These are phyloP conservation scores for Zaprionus davidi DNA, from an alignment of 1,140 invertebrate species.

Conservation along the genomic window DNA sequence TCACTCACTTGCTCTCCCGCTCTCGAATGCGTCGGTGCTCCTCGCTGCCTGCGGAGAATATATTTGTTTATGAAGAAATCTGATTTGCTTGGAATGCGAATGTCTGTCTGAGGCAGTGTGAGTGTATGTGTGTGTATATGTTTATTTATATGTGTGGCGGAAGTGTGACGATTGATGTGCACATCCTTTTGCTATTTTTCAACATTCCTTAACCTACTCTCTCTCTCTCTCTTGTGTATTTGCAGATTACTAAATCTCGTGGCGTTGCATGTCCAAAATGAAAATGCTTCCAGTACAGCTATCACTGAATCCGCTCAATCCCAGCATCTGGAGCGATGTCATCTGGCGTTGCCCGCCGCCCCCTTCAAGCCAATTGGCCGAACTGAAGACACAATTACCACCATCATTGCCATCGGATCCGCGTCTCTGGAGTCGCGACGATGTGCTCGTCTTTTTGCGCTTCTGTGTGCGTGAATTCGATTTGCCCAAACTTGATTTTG, in stretches of 20 bases:
- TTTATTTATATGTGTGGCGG: conserved; percentile 60
- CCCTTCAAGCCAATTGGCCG: conserved; percentile 89
- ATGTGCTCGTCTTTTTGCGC: conserved; percentile 93
- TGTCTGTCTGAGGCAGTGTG: conserved; percentile 52
- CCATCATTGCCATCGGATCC: conserved; percentile 93
- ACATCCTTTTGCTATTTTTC: conserved; percentile 52
- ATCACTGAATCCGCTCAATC: conserved; percentile 86
- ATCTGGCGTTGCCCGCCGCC: conserved; percentile 92
- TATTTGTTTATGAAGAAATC: conserved; percentile 76
- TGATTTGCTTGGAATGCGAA: conserved; percentile 79
- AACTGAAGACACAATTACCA: conserved; percentile 94
- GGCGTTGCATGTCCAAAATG: conserved; percentile 85
- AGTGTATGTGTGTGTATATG: conserved; percentile 53
- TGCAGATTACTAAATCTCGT: conserved; percentile 51
- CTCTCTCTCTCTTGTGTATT: conserved; percentile 12
- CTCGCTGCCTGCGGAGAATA: conserved; percentile 51
- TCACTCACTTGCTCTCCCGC: conserved; percentile 8
- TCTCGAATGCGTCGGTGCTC: conserved; percentile 23
- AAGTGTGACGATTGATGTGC: conserved; percentile 63
- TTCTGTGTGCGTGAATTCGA: conserved; percentile 98
- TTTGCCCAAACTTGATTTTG: conserved; percentile 95
- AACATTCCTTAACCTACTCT: conserved; percentile 14
- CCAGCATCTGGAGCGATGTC: conserved; percentile 89
- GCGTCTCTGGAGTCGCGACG: conserved; percentile 94
- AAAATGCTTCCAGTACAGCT: conserved; percentile 88